Base-by-base conservation (phyloP, 2,888 invertebrate genomes). In the Belgica antarctica region DNA sequence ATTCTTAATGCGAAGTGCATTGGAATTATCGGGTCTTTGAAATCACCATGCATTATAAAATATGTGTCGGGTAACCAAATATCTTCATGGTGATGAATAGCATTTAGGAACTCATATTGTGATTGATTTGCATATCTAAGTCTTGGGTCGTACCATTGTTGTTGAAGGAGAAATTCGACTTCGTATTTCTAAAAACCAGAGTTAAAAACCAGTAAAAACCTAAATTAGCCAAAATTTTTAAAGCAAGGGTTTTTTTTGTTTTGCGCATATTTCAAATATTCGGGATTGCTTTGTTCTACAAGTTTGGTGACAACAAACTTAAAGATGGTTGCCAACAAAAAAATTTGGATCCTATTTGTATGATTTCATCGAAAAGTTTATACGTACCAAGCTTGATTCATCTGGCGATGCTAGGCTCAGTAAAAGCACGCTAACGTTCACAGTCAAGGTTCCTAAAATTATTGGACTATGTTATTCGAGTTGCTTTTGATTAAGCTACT, bases 41-140 rank as follows among this genome's bases (percentile, higher is more conserved):
- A 95, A 82, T 95, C 94, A 73, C 95, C 95, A 82, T 95, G 94
- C 90, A 94, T 94, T 80, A 94, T 94, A 83, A 95, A 95, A 81
- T 94, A 94, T 71, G 94, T 94, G 83, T 95, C 95, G 73, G 95
- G 94, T 76, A 94, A 84, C 94, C 94, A 94, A 78, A 94, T 90
- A 78, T 92, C 88, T 78, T 91, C 89, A 84, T 93, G 90, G 80
- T 95, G 94, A 80, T 94, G 94, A 77, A 95, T 90, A 74, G 93
- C 95, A 82, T 95, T 95, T 76, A 95, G 84, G 81, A 88, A 94
- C 77, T 90, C 90, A 84, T 90, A 92, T 77, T 88, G 86, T 75
- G 91, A 92, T 80, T 89, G 89, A 82, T 94, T 94, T 77, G 90
- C 90, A 82, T 94, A 94, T 75, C 89, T 87, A 75, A 95, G 82